phyloP scores from a whole-genome alignment of 2,888 invertebrate species.

The Crepidodera aurea region DNA sequence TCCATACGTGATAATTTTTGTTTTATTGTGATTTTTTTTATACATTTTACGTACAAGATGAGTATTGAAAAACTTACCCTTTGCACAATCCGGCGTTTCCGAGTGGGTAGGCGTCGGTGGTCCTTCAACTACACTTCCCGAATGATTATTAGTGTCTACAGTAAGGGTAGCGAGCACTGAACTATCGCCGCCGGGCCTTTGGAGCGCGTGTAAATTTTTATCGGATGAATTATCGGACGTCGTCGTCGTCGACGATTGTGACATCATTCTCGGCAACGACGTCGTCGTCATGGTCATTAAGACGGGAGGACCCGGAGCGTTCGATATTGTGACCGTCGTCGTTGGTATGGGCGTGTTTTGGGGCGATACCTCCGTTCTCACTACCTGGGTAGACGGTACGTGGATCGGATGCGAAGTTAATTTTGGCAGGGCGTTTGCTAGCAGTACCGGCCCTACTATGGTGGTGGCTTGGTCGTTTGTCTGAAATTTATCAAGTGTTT shows the following conservation, averaged over 20 bases:
- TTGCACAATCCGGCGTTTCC: conserved; percentile 72
- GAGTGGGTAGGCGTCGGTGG: conserved; percentile 83
- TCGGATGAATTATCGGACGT: conserved; percentile 45
- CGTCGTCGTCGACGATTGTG: conserved; percentile 59
- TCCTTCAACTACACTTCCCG: conserved; percentile 64
- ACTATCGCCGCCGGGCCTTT: conserved; percentile 46
- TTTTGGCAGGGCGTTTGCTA: conserved; percentile 74
- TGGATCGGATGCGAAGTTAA: conserved; percentile 66
- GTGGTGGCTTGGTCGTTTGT: conserved; percentile 57
- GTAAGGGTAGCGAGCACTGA: conserved; percentile 60
- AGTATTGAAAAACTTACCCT: conserved; percentile 69
- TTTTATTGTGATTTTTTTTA: no score
- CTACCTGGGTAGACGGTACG: conserved; percentile 52
- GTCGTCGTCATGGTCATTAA: conserved; percentile 58
- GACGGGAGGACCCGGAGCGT: conserved; percentile 59
- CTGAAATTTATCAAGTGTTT: conserved; percentile 4
- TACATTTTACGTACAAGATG: no score
- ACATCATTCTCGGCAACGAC: conserved; percentile 63
- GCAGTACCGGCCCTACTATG: conserved; percentile 66
- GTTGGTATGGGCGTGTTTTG: conserved; percentile 56
- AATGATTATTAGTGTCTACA: conserved; percentile 63
- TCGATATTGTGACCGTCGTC: conserved; percentile 62
- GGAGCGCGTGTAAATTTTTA: conserved; percentile 51
- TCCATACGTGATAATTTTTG: no score
- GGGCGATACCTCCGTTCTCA: conserved; percentile 52